Evolutionary conservation across 2,113 vertebrate genomes (phyloP).

Genomic region (Platysteira castanea): DNA sequence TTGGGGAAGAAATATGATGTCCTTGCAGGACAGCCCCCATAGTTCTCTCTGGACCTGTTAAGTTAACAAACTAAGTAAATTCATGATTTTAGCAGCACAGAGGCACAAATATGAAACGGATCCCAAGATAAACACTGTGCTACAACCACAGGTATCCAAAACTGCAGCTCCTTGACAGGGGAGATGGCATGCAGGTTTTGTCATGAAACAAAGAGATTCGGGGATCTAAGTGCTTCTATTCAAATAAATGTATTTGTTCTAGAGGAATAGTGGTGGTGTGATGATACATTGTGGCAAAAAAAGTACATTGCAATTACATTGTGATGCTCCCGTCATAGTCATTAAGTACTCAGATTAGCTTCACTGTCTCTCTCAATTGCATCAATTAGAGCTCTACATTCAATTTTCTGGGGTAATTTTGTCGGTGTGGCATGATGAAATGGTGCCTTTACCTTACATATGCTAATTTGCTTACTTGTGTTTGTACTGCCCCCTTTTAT

Average conservation of each 20-base stretch:
- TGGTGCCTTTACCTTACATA: neutral
- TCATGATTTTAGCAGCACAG: neutral
- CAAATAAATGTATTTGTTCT: neutral
- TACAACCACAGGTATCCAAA: neutral
- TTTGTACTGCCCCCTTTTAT: neutral
- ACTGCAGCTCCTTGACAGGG: neutral
- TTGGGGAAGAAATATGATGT: neutral
- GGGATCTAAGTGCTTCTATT: neutral
- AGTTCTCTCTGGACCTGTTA: neutral
- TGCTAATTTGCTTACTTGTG: neutral
- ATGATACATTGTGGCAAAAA: neutral
- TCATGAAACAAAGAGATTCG: neutral
- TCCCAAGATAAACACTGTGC: neutral
- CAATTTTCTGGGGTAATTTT: slow-evolving; percentile 4
- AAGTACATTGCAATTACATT: neutral
- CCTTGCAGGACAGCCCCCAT: neutral
- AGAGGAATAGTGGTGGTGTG: neutral
- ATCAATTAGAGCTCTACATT: slow-evolving; percentile 3
- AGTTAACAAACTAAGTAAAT: neutral
- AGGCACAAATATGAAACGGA: fast-evolving
- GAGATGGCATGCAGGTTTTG: neutral
- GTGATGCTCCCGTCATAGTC: slow-evolving; percentile 13
- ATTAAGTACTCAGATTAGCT: neutral
- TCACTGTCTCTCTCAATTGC: neutral
- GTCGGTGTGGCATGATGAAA: neutral